phyloP scores from a whole-genome alignment of 2,888 invertebrate species.

The Lasioglossum figueresi region DNA sequence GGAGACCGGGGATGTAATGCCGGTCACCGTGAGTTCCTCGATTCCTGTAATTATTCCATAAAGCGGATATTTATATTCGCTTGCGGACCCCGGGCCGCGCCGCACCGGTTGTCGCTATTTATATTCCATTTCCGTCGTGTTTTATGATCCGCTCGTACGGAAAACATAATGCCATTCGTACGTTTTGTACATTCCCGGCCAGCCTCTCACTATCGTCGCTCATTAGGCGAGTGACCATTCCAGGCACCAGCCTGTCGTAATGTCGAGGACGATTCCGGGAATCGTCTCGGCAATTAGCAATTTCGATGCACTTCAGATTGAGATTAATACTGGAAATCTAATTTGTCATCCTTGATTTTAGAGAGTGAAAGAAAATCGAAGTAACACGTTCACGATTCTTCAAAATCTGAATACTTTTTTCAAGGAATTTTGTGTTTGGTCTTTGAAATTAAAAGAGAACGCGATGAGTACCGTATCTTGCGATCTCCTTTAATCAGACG shows the following conservation, averaged over 20 bases:
- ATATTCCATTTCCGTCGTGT: constrained; percentile 11
- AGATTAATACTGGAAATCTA: not conserved
- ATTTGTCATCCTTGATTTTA: not conserved
- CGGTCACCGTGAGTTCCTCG: constrained; percentile 18
- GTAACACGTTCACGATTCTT: not conserved
- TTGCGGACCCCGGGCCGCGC: not conserved
- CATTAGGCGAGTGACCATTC: not conserved
- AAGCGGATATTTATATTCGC: constrained; percentile 37
- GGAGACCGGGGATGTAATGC: not conserved
- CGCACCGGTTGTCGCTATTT: constrained; percentile 11
- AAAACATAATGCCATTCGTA: constrained; percentile 17
- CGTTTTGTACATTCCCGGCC: not conserved
- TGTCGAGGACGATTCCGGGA: not conserved
- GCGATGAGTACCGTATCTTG: too few relatives aligned
- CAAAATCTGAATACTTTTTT: not conserved
- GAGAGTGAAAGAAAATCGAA: not conserved
- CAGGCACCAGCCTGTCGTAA: not conserved
- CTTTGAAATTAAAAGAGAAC: not conserved
- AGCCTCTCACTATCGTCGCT: not conserved
- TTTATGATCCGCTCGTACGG: constrained; percentile 27
- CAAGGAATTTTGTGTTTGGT: not conserved
- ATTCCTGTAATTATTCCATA: constrained; percentile 50
- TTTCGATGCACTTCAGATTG: not conserved
- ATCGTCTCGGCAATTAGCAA: not conserved
- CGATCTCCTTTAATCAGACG: not conserved